phyloP scores from a whole-genome alignment of 2,797 vertebrate species.

The Falco berigora region DNA sequence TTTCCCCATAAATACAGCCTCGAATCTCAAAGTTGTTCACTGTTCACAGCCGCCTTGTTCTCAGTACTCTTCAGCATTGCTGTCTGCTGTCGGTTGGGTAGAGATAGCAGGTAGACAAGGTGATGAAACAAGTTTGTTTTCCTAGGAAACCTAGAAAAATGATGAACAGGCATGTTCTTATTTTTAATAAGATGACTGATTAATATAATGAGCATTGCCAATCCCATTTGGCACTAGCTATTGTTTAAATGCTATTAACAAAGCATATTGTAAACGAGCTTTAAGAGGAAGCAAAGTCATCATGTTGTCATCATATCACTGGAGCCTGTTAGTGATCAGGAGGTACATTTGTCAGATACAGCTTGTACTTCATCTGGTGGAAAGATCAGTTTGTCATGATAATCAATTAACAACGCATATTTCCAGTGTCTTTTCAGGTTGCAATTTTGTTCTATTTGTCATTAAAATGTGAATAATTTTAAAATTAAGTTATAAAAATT shows the following conservation, averaged over 20 bases:
- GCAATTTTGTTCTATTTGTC: background rate
- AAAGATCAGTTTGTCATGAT: background rate
- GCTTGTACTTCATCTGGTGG: conserved; percentile 18
- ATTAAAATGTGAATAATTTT: background rate
- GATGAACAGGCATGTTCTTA: background rate
- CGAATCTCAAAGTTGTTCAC: too few relatives aligned
- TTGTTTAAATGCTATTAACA: background rate
- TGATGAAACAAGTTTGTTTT: background rate
- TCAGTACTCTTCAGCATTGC: background rate
- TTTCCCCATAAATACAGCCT: background rate
- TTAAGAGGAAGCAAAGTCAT: background rate
- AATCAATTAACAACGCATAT: background rate
- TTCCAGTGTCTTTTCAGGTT: background rate
- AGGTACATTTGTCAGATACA: background rate
- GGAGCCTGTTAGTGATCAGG: background rate
- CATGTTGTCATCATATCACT: background rate
- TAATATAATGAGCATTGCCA: background rate
- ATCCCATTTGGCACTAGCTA: background rate
- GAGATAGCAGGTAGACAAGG: background rate
- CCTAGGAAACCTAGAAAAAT: background rate
- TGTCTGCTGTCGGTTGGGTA: background rate
- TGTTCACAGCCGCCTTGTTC: background rate
- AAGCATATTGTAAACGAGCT: background rate
- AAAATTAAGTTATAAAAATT: background rate
- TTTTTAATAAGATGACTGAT: background rate